phyloP scores from a whole-genome alignment of 2,113 vertebrate genomes.

The Xenotilapia caudafasciata region DNA sequence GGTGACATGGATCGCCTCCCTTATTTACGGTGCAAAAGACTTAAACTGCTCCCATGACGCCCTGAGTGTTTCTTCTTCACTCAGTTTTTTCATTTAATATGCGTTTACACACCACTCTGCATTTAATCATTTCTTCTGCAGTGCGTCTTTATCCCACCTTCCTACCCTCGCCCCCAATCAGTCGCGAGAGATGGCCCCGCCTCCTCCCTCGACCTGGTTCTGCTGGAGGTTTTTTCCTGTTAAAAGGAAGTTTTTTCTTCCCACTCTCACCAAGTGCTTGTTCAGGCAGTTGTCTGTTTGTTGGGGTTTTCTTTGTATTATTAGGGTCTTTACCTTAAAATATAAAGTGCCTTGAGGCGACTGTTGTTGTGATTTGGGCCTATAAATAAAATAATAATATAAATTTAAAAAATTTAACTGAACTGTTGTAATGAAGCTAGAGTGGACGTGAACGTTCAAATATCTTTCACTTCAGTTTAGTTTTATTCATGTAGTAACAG shows the following conservation, averaged over 20 bases:
- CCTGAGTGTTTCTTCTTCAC: not conserved
- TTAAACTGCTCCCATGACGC: not conserved
- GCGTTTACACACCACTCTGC: not conserved
- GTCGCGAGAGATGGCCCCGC: fast-evolving
- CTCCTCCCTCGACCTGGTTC: not conserved
- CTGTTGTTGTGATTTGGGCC: not conserved
- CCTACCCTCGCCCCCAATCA: not conserved
- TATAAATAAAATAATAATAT: not conserved
- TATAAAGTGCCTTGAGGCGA: not conserved
- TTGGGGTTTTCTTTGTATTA: not conserved
- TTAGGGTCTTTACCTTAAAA: not conserved
- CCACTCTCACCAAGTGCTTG: not conserved
- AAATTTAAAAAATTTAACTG: not conserved
- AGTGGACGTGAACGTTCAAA: not conserved
- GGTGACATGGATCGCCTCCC: not conserved
- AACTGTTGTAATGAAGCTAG: not conserved
- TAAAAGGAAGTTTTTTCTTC: not conserved
- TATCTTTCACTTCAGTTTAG: not conserved
- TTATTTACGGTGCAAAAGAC: not conserved
- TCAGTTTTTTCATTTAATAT: not conserved
- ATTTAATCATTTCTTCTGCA: not conserved
- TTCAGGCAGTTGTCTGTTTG: not conserved
- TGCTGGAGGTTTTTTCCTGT: not conserved
- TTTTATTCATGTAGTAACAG: not conserved
- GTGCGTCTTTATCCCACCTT: not conserved